Percentiles rank a stretch among this genome's conserved stretches.
These are phyloP conservation scores for Papilio protenor DNA, from an alignment of 2,888 invertebrate genomes.

Conservation along the genomic window DNA sequence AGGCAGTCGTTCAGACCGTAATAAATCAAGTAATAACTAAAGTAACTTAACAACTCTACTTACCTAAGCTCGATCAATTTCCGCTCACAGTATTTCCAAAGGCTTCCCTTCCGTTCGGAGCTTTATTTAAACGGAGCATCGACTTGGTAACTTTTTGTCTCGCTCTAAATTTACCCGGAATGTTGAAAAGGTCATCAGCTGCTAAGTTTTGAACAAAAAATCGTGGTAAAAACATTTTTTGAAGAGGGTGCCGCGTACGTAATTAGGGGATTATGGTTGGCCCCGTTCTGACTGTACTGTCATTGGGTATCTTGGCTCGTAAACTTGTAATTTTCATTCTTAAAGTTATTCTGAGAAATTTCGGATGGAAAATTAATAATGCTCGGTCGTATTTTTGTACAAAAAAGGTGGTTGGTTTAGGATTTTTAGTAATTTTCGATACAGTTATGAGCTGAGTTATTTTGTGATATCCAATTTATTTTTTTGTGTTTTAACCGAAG, in stretches of 20 bases:
- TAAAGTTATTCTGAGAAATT: conserved; percentile 4
- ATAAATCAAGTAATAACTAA: background rate
- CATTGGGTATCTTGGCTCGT: conserved; percentile 30
- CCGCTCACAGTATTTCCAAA: conserved; percentile 17
- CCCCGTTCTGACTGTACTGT: conserved; percentile 23
- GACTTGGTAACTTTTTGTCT: conserved; percentile 26
- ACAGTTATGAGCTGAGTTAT: background rate
- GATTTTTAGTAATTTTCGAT: background rate
- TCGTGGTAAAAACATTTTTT: conserved; percentile 20
- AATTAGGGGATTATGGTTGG: conserved; percentile 40
- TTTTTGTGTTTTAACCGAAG: no score
- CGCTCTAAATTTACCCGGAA: conserved; percentile 39
- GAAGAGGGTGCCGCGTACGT: conserved; percentile 41
- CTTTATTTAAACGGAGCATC: background rate
- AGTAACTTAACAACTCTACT: conserved; percentile 6
- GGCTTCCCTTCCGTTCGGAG: conserved; percentile 30
- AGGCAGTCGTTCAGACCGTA: background rate
- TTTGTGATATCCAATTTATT: background rate
- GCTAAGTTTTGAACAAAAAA: conserved; percentile 38
- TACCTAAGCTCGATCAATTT: conserved; percentile 13
- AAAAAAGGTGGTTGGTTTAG: background rate
- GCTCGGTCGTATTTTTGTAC: background rate
- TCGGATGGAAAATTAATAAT: conserved; percentile 8
- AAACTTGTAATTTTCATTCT: conserved; percentile 27
- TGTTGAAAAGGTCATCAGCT: conserved; percentile 42